phyloP scores from a whole-genome alignment of 2,888 invertebrate species.

The Ectropis crepuscularia region DNA sequence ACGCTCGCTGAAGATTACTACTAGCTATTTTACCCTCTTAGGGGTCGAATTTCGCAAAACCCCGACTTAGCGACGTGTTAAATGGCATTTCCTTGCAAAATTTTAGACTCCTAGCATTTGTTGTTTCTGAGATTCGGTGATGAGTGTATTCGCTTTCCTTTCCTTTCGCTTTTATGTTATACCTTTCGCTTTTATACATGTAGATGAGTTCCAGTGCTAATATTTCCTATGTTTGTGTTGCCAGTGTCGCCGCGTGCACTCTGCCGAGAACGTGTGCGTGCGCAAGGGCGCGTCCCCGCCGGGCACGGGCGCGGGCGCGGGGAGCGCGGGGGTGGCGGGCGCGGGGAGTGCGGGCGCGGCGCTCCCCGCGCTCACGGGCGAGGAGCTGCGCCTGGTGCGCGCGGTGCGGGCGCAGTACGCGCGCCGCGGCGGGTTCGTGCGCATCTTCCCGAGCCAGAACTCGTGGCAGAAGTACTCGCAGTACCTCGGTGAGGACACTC shows the following conservation, averaged over 20 bases:
- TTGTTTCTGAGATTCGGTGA: too few relatives aligned
- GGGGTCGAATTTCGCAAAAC: too few relatives aligned
- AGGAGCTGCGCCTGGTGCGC: slow-evolving; percentile 91
- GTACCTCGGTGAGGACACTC: slow-evolving; percentile 85
- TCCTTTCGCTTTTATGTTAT: too few relatives aligned
- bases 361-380: slow-evolving; percentile 84
- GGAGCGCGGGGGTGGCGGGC: slow-evolving; percentile 77
- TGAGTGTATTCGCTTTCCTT: too few relatives aligned
- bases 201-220: too few relatives aligned
- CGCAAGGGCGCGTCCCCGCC: slow-evolving; percentile 54
- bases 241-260: slow-evolving; percentile 89
- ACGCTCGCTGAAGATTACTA: too few relatives aligned
- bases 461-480: slow-evolving; percentile 93
- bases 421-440: slow-evolving; percentile 93
- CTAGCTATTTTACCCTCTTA: too few relatives aligned
- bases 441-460: slow-evolving; percentile 95
- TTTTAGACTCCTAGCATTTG: too few relatives aligned
- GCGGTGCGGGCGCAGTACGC: slow-evolving; percentile 91
- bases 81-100: too few relatives aligned
- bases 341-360: too few relatives aligned
- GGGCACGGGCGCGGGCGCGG: slow-evolving; percentile 56
- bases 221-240: not conserved
- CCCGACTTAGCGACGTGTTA: too few relatives aligned
- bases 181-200: too few relatives aligned
- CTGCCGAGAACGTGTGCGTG: slow-evolving; percentile 87